Base-by-base conservation (phyloP, 2,113 vertebrate species). In the Pionites leucogaster region DNA sequence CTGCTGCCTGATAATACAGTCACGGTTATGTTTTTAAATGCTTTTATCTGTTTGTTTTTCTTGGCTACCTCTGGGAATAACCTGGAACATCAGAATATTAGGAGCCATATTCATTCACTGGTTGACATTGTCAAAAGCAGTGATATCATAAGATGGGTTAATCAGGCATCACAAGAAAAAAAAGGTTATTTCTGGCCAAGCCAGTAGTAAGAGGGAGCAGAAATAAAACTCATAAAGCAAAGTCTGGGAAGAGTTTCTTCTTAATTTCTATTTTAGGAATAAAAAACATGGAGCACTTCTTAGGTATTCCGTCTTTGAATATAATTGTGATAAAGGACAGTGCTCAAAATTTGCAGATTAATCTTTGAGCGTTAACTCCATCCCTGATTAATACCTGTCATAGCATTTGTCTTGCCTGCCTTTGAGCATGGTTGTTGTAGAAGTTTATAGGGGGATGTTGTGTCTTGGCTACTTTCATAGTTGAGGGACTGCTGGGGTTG, bases 401-500 rank as follows among this genome's bases (percentile, higher is more conserved):
- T 1, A 83, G 25, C 25, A 42, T 35, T 62, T 3, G 17, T 24
- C 63, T 79, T 35, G 8, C 18, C 37, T 86, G 4, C 25, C 49
- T 81, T 28, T 59, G 76, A 41, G 13, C 23, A 17, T 0, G 0
- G 46, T 67, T 60, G 2, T 37, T 87, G 17, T 19, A 29, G n/a
- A 50, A 50, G 10, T 46, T 31, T 60, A 0, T 18, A 1, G 0
- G 19, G 28, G 10, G 64, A 20, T 46, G 37, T 29, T 3, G 0
- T 31, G 10, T 59, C 35, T 68, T 28, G 31, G 28, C 46, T 83
- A 63, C 37, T 68, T n/a, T 9, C 12, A 11, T 11, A 28, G 60
- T 6, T 6, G 6, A n/a, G 68, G 33, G 69, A 14, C 13, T 70
- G 63, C 11, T 59, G 35, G 41, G 74, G 44, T 63, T 0, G 1